phyloP scores from a whole-genome alignment of 2,113 vertebrate genomes.

The Oxyura jamaicensis region DNA sequence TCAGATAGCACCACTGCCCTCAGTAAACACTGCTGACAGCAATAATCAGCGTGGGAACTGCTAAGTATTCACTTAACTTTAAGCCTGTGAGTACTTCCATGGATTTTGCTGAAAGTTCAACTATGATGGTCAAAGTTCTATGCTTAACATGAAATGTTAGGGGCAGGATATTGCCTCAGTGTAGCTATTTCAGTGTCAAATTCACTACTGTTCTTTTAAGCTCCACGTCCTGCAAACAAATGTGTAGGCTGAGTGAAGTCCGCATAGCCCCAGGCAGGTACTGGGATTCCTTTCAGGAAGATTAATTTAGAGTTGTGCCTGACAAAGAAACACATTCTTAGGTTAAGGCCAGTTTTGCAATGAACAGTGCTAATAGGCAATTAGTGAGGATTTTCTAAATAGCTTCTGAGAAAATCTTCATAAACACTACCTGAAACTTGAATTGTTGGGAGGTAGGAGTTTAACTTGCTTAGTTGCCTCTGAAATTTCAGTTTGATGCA shows the following conservation, averaged over 20 bases:
- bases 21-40: not conserved
- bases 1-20: not conserved
- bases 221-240: not conserved
- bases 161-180: not conserved
- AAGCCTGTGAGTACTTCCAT: not conserved
- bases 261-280: not conserved
- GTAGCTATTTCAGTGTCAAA: slow-evolving; percentile 7
- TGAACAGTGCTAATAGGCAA: not conserved
- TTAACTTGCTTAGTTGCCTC: not conserved
- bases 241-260: not conserved
- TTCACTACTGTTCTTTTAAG: not conserved
- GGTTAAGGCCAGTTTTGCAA: not conserved
- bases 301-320: not conserved
- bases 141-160: not conserved
- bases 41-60: not conserved
- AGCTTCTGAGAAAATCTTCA: not conserved
- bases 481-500: not conserved
- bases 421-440: not conserved
- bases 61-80: slow-evolving; percentile 8
- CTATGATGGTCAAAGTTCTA: not conserved
- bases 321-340: not conserved
- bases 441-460: not conserved
- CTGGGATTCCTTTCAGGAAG: not conserved
- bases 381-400: not conserved
- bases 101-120: not conserved